A percentile compares a stretch with the other conserved stretches of the same genome.
Conservation (phyloP, 1,140 invertebrate species). For the Nylanderia fulva region DNA sequence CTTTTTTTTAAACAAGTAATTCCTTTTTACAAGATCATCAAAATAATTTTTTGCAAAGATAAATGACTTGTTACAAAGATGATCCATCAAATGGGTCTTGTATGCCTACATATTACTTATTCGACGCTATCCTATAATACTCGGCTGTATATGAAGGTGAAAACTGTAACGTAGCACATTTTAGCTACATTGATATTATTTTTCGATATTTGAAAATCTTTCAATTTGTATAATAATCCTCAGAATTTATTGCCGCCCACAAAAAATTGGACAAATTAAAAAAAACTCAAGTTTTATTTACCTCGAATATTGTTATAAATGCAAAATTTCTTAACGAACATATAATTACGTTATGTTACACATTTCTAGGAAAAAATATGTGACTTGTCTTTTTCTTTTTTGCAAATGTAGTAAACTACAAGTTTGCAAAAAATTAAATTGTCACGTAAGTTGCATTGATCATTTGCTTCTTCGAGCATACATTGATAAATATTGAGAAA, state of each 20-base stretch:
- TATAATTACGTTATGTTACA: background rate
- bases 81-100: constrained; percentile 20
- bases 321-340: constrained; percentile 16
- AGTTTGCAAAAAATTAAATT: constrained; percentile 22
- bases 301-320: background rate
- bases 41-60: background rate
- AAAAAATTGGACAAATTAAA: background rate
- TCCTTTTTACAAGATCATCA: constrained; percentile 33
- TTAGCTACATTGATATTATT: constrained; percentile 18
- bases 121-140: constrained; percentile 35
- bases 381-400: background rate
- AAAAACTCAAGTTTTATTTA: background rate
- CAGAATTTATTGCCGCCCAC: background rate
- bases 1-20: constrained; percentile 45
- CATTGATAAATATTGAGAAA: constrained; percentile 52
- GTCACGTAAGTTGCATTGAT: constrained; percentile 12
- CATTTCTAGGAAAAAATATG: background rate
- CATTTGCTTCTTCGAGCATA: constrained; percentile 23
- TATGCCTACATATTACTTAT: constrained; percentile 43
- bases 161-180: constrained; percentile 2
- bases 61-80: constrained; percentile 5
- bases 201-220: background rate
- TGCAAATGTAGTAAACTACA: background rate
- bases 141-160: constrained; percentile 10
- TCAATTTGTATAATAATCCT: background rate